These are phyloP conservation scores for Drosophila guanche DNA, from an alignment of 1,140 invertebrate genomes.

Conservation along the genomic window DNA sequence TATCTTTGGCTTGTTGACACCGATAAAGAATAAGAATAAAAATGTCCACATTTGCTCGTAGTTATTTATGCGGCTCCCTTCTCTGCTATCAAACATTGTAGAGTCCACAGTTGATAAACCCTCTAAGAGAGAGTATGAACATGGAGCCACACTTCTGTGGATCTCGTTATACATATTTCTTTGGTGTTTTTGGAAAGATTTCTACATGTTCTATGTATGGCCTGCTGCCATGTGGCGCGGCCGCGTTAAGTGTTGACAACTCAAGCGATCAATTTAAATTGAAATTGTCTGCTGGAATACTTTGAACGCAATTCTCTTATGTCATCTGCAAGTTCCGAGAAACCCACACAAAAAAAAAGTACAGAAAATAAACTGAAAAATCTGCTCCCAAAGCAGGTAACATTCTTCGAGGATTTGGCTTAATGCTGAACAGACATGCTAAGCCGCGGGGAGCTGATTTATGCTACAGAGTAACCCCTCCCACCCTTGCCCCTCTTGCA, in stretches of 20 bases:
- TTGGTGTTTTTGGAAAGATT: conserved; percentile 35
- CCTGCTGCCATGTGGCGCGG: conserved; percentile 46
- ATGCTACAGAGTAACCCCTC: conserved; percentile 13
- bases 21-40: too few relatives aligned
- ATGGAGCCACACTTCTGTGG: conserved; percentile 21
- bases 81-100: too few relatives aligned
- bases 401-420: conserved; percentile 52
- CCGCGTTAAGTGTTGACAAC: conserved; percentile 56
- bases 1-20: too few relatives aligned
- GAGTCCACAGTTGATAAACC: too few relatives aligned
- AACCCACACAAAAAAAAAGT: conserved; percentile 5
- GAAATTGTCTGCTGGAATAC: conserved; percentile 36
- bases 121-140: background rate
- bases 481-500: conserved; percentile 22
- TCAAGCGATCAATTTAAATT: conserved; percentile 74
- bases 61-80: too few relatives aligned
- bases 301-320: conserved; percentile 33
- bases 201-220: conserved; percentile 31
- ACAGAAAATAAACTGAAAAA: background rate
- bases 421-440: conserved; percentile 64
- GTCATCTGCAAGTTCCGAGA: conserved; percentile 42
- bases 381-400: conserved; percentile 51
- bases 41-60: too few relatives aligned
- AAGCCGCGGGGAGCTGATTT: conserved; percentile 56
- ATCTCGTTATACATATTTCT: conserved; percentile 25